phyloP scores from a whole-genome alignment of 2,113 vertebrate genomes.

The Romanogobio albipinnatus region DNA sequence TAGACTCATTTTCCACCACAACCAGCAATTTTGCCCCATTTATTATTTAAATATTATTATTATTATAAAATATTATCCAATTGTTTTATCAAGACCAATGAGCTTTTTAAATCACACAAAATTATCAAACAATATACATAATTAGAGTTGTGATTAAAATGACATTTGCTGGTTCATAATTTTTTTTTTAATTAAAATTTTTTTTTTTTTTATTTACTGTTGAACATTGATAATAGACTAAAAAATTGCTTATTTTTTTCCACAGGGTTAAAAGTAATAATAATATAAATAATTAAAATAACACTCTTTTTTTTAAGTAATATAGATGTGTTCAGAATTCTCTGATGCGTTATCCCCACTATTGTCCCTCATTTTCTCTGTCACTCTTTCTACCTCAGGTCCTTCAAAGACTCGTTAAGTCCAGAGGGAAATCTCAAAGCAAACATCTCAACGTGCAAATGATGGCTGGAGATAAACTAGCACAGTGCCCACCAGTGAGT shows the following conservation, averaged over 20 bases:
- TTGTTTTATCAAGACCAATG: not conserved
- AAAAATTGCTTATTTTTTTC: not conserved
- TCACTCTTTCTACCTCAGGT: constrained; percentile 74
- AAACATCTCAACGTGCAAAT: constrained; percentile 98
- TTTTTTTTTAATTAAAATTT: not conserved
- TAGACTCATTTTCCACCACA: not conserved
- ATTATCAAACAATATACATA: not conserved
- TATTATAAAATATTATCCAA: not conserved
- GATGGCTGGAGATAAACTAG: constrained; percentile 96
- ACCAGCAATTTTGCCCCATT: not conserved
- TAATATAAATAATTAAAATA: too few species aligned
- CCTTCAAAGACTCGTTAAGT: constrained; percentile 92
- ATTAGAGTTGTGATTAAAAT: not conserved
- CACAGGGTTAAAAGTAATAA: not conserved
- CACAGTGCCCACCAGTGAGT: constrained; percentile 93
- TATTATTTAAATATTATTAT: not conserved
- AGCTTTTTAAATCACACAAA: not conserved
- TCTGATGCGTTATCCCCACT: not conserved
- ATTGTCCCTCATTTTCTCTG: constrained; percentile 1
- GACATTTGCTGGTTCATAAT: not conserved
- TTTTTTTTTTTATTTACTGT: too few species aligned
- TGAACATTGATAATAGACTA: not conserved
- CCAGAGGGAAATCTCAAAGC: constrained; percentile 94
- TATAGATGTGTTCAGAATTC: not conserved
- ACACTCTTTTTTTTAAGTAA: too few species aligned